Evolutionary conservation across 2,113 vertebrate species (phyloP), one percentile per base, ranked within the genome.

Genomic region (Cairina moschata): DNA sequence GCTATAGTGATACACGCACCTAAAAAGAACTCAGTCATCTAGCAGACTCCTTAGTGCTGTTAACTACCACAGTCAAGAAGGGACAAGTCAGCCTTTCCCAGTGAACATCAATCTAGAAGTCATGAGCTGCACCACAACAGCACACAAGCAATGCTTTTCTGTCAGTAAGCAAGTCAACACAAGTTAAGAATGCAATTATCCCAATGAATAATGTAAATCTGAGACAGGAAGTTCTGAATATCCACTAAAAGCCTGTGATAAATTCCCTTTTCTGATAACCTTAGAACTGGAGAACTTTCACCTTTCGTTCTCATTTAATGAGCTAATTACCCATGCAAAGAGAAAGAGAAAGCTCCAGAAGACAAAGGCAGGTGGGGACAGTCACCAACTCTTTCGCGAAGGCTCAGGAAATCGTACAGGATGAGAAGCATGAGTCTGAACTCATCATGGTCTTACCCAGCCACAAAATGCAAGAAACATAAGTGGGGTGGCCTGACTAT

Each of bases 401-500:
- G 52, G 66, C 46, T 86, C n/a, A 59, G 42, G 48, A 69, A 36
- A 71, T 31, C 1, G 0, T 44, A 63, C n/a, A 94, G 42, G 81
- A 46, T 1, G 1, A 93, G 76, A 81, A 88, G 26, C 78, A 72
- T 15, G 52, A 88, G 74, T 15, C 18, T 83, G 69, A 94, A 82
- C 32, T 75, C 42, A 10, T 73, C 20, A 10, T 38, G 22, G 66
- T 62, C 68, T 90, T 40, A 90, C 76, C 44, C 69, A 91, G 48
- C 48, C 73, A 95, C 69, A 76, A 82, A 91, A 91, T 13, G 17
- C 66, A 78, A 67, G 80, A 91, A 92, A 84, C 38, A 0, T 7
- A 88, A 92, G 83, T 23, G 55, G 22, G 26, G 50, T 52, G 44
- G 60, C 76, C 91, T 92, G 83, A 93, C 86, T 88, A 86, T 42